phyloP scores from a whole-genome alignment of 2,797 vertebrate genomes.

The Hozukius guyotensis region DNA sequence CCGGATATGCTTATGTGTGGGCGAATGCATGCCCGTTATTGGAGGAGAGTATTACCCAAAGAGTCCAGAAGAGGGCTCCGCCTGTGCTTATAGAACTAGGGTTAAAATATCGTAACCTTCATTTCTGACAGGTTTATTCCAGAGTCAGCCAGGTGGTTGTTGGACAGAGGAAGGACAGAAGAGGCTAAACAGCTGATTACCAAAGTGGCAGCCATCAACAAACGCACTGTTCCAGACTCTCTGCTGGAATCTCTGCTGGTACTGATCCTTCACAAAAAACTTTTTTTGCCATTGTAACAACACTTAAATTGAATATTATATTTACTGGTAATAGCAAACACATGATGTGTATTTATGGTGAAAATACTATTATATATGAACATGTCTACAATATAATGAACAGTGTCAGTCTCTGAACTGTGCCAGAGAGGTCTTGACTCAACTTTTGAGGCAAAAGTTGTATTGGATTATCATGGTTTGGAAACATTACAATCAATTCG shows the following conservation, averaged over 20 bases:
- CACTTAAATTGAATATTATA: neutral
- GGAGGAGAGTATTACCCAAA: neutral
- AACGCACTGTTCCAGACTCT: constrained; percentile 67
- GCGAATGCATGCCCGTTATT: neutral
- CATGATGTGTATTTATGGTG: neutral
- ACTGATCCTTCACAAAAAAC: neutral
- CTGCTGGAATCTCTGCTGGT: constrained; percentile 78
- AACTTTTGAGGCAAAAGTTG: neutral
- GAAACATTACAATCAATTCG: neutral
- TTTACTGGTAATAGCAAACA: neutral
- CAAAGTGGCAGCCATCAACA: constrained; percentile 85
- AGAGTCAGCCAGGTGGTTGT: constrained; percentile 89
- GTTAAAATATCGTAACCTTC: neutral
- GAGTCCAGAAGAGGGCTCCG: neutral
- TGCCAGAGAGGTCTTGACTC: neutral
- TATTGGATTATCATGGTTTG: neutral
- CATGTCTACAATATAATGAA: neutral
- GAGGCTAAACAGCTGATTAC: constrained; percentile 83
- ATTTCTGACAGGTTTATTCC: constrained; percentile 82
- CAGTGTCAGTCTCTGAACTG: neutral
- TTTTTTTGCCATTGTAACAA: neutral
- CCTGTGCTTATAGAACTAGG: neutral
- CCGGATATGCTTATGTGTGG: neutral
- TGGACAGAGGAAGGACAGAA: constrained; percentile 74
- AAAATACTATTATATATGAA: neutral